Conservation (phyloP, 2,113 vertebrate species). For the Emydura subglobosa region DNA sequence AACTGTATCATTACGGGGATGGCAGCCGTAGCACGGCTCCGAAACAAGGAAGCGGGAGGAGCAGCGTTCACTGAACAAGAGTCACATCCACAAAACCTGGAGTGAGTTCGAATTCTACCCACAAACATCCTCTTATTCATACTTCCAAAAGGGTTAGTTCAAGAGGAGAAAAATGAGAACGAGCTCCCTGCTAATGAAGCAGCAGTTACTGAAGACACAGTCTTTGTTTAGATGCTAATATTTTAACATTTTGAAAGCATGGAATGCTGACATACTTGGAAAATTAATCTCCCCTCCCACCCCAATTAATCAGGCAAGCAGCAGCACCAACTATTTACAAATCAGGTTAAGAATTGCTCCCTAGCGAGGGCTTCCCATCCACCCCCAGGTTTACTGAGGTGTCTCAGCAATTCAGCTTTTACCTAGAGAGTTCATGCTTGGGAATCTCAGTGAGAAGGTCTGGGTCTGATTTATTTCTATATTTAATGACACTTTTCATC, state of each 20-base stretch:
- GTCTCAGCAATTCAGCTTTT: constrained; percentile 69
- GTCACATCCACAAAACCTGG: background rate
- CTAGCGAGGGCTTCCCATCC: constrained; percentile 38
- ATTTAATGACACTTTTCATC: constrained; percentile 83
- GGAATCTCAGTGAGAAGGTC: constrained; percentile 71
- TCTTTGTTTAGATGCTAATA: constrained; percentile 51
- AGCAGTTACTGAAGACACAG: constrained; percentile 67
- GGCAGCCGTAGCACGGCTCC: background rate
- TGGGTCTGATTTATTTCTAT: constrained; percentile 81
- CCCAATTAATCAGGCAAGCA: constrained; percentile 76
- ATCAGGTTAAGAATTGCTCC: constrained; percentile 78
- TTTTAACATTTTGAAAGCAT: constrained; percentile 59
- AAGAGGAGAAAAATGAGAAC: constrained; percentile 10
- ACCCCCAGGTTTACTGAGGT: constrained; percentile 51
- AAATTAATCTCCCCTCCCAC: background rate
- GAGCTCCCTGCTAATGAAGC: constrained; percentile 44
- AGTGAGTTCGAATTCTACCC: background rate
- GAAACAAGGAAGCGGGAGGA: background rate
- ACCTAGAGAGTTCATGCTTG: constrained; percentile 70
- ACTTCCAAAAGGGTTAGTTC: constrained; percentile 49
- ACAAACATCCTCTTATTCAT: background rate
- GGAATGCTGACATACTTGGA: constrained; percentile 67
- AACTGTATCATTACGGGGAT: background rate
- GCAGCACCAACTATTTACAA: constrained; percentile 78
- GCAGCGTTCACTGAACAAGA: background rate